These are phyloP conservation scores for Andrena dorsata DNA, from an alignment of 2,888 invertebrate genomes.

Conservation along the genomic window DNA sequence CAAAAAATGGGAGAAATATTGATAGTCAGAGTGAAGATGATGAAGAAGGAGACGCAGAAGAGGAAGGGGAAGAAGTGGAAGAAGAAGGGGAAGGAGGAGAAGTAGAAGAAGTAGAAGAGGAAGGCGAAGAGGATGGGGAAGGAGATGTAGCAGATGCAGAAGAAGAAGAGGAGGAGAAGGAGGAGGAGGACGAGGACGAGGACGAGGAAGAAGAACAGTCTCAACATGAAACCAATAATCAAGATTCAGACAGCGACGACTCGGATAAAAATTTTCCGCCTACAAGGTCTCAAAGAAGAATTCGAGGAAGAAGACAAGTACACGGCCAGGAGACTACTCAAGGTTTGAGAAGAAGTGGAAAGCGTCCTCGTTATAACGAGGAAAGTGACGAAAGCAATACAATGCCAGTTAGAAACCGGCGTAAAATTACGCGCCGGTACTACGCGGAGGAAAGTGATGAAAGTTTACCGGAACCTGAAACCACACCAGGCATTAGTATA, in stretches of 20 bases:
- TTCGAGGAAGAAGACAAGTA: conserved; percentile 59
- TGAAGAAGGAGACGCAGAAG: conserved; percentile 28
- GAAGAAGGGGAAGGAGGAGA: conserved; percentile 36
- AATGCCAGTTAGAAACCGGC: conserved; percentile 78
- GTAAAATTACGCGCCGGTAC: conserved; percentile 80
- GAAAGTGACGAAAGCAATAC: conserved; percentile 79
- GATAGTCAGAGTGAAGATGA: conserved; percentile 65
- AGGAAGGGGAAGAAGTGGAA: conserved; percentile 48
- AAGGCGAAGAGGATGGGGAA: conserved; percentile 45
- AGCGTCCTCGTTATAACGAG: conserved; percentile 82
- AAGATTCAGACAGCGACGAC: conserved; percentile 72
- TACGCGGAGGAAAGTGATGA: conserved; percentile 83
- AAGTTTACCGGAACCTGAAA: conserved; percentile 78
- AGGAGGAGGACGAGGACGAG: conserved; percentile 20
- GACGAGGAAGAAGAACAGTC: conserved; percentile 59
- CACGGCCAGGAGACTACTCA: conserved; percentile 63
- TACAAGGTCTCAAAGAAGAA: conserved; percentile 70
- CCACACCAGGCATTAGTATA: conserved; percentile 85
- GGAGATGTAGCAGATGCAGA: conserved; percentile 37
- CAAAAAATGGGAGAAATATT: conserved; percentile 53
- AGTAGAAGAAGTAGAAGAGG: conserved; percentile 26
- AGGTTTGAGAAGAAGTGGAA: conserved; percentile 75
- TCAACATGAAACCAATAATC: conserved; percentile 60
- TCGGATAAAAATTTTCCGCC: conserved; percentile 65
- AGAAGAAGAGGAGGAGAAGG: conserved; percentile 51